Base-by-base conservation (phyloP, 2,113 vertebrate species). In the Camelus dromedarius region DNA sequence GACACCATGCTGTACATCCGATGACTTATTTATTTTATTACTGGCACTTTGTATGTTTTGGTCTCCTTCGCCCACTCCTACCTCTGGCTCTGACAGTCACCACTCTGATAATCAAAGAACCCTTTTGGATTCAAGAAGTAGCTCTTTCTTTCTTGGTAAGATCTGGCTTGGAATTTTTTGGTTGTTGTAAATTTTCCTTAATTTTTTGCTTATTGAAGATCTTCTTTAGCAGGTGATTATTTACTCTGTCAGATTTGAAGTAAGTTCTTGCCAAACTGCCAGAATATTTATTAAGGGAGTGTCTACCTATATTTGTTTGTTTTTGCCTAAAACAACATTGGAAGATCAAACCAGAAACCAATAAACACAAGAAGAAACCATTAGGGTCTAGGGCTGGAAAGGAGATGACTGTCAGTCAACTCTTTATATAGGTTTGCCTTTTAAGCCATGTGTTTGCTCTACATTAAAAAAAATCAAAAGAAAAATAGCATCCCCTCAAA, bases 241-340 rank as follows among this genome's bases (percentile, higher is more conserved):
- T 58, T 88, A 87, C 8, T 64, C 30, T 87, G 18, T 58, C 75
- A 86, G 8, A 62, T 81, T 76, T 93, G 54, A 90, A 92, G 62
- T 85, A 92, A 67, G 50, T 62, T 67, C 28, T 42, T 54, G 28
- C 19, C 30, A 69, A 75, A 42, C 16, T 12, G 11, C 28, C 62
- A 75, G 64, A 72, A 75, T 96, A 89, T 70, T 87, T 89, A 35
- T 73, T 67, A 15, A 87, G 26, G 81, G 26, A 75, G 60, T 62
- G 42, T 42, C 52, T 70, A 35, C 52, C 24, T 66, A 9, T 66
- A 35, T 60, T 48, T 85, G 6, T 67, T 72, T n/a, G 5, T 30
- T 52, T 60, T 92, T 89, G 3, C 38, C 79, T 54, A 76, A 85
- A 87, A 60, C 32, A 72, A 52, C n/a, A 32, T 6, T 54, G 1